These are phyloP conservation scores for Hippocampus kuda DNA, from an alignment of 2,797 vertebrate species.

Conservation along the genomic window DNA sequence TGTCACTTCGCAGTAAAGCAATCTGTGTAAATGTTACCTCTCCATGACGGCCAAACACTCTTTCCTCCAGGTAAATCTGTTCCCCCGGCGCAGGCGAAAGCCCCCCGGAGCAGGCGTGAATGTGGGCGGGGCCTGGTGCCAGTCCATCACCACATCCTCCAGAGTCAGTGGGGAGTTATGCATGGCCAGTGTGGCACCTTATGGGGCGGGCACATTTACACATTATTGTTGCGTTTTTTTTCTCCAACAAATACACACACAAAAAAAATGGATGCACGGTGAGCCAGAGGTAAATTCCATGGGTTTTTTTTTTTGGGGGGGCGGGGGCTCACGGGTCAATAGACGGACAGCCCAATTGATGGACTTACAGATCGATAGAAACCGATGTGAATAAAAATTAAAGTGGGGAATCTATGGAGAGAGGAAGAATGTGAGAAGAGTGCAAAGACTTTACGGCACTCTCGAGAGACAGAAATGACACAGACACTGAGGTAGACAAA, in stretches of 20 bases:
- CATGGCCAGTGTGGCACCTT: slow-evolving; percentile 95
- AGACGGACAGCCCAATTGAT: too few species aligned
- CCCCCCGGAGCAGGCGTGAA: slow-evolving; percentile 80
- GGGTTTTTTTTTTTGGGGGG: too few species aligned
- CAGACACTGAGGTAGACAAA: too few species aligned
- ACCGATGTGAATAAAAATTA: too few species aligned
- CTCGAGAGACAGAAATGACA: too few species aligned
- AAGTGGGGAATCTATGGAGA: too few species aligned
- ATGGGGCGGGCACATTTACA: background rate
- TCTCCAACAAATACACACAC: background rate
- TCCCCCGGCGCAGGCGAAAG: slow-evolving; percentile 88
- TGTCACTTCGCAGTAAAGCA: background rate
- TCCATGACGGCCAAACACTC: slow-evolving; percentile 98
- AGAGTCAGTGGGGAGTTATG: slow-evolving; percentile 82
- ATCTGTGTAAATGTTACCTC: slow-evolving; percentile 63
- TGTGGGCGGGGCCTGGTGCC: slow-evolving; percentile 88
- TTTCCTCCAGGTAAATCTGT: slow-evolving; percentile 98
- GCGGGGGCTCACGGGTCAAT: too few species aligned
- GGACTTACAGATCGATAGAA: too few species aligned
- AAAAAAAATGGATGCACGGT: too few species aligned
- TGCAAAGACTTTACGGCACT: too few species aligned
- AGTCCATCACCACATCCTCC: slow-evolving; percentile 83
- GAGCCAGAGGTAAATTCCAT: too few species aligned
- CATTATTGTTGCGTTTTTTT: background rate
- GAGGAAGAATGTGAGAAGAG: too few species aligned